Percentiles rank a stretch among this genome's conserved stretches.
These are phyloP conservation scores for Propithecus deckenii DNA, from an alignment of 2,797 vertebrate genomes.

Conservation along the genomic window DNA sequence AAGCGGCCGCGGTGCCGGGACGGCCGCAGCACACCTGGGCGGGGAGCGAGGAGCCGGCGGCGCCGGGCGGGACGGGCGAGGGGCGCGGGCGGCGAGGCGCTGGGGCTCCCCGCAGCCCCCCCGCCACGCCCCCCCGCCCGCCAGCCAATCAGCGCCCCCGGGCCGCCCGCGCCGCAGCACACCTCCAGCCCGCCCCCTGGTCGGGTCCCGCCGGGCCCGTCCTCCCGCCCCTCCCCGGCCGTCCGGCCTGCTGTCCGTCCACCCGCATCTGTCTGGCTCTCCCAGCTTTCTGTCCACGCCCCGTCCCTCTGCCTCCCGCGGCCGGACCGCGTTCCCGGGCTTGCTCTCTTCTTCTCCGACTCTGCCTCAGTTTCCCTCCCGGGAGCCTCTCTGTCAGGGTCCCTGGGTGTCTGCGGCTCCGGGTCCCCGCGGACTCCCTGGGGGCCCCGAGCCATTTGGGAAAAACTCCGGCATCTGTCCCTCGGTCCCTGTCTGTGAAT, in stretches of 20 bases:
- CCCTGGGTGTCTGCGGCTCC: background rate
- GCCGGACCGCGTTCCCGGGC: background rate
- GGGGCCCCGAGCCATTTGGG: background rate
- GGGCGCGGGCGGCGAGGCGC: fast-evolving
- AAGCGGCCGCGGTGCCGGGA: background rate
- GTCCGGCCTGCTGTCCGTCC: background rate
- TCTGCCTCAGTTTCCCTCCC: slow-evolving; percentile 65
- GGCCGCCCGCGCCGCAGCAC: slow-evolving; percentile 48
- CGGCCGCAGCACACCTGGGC: slow-evolving; percentile 30
- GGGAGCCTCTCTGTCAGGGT: background rate
- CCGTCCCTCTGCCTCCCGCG: background rate
- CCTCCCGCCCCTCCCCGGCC: background rate
- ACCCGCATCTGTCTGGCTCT: background rate
- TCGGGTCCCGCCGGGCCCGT: background rate
- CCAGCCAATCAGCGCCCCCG: slow-evolving; percentile 70
- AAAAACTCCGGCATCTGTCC: background rate
- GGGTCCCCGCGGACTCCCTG: background rate
- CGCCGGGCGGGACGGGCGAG: background rate
- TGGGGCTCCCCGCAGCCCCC: background rate
- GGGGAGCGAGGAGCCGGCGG: background rate
- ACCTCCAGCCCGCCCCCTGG: slow-evolving; percentile 73
- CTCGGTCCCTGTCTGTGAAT: background rate
- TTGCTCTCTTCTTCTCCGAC: background rate
- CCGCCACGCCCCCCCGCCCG: slow-evolving; percentile 17
- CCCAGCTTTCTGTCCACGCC: background rate